Evolutionary conservation across 1,140 invertebrate genomes (phyloP).

Genomic region (Drosophila kanapiae): DNA sequence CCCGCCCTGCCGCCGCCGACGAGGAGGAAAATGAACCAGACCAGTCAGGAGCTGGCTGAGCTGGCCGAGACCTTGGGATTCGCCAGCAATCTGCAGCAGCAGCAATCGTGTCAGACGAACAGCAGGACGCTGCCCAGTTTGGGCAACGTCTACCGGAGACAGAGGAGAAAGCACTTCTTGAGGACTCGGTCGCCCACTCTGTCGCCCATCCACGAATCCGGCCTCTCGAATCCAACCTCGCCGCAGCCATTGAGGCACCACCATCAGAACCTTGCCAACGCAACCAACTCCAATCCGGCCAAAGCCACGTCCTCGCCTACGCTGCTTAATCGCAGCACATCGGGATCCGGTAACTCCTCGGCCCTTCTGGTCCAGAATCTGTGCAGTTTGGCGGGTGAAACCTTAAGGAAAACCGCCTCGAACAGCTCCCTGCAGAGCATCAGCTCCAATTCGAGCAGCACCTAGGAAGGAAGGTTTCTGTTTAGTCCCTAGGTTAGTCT

Average conservation of each 20-base stretch:
- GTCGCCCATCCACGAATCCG: slow-evolving; percentile 90
- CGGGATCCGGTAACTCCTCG: slow-evolving; percentile 35
- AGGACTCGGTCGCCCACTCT: slow-evolving; percentile 87
- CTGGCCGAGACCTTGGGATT: slow-evolving; percentile 86
- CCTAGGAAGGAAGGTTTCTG: slow-evolving; percentile 62
- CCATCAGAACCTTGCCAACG: slow-evolving; percentile 35
- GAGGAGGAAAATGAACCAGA: slow-evolving; percentile 85
- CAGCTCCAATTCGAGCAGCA: slow-evolving; percentile 78
- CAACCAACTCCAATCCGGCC: slow-evolving; percentile 55
- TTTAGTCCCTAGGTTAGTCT: slow-evolving; percentile 60
- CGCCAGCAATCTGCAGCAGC: slow-evolving; percentile 49
- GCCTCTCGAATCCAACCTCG: slow-evolving; percentile 90
- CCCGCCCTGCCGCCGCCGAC: slow-evolving; percentile 86
- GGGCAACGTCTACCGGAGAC: slow-evolving; percentile 76
- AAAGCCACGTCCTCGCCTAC: slow-evolving; percentile 55
- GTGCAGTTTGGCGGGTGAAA: slow-evolving; percentile 61
- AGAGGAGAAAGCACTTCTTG: slow-evolving; percentile 85
- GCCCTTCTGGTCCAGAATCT: slow-evolving; percentile 63
- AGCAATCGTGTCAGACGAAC: slow-evolving; percentile 29
- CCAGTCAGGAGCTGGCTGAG: slow-evolving; percentile 85
- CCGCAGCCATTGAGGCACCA: slow-evolving; percentile 86
- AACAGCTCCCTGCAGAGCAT: slow-evolving; percentile 77
- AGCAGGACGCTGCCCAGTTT: slow-evolving; percentile 56
- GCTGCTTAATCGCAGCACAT: slow-evolving; percentile 34
- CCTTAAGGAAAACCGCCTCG: slow-evolving; percentile 66